A percentile compares a stretch with the other conserved stretches of the same genome.
These are phyloP conservation scores for Botia kubotai DNA, from an alignment of 2,797 vertebrate species.

Conservation along the genomic window DNA sequence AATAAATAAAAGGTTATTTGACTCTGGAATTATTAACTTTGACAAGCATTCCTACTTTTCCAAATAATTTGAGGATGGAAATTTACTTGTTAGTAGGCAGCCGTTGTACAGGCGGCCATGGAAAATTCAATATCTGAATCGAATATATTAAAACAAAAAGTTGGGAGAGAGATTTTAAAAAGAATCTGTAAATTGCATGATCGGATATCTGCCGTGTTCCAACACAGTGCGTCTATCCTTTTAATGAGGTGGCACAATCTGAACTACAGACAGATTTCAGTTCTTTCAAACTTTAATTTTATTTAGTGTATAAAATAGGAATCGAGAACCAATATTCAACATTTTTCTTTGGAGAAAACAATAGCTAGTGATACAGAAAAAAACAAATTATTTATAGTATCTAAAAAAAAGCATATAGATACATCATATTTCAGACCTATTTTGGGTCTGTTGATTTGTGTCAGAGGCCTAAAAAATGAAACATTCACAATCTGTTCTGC, in stretches of 20 bases:
- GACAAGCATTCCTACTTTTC: slow-evolving; percentile 39
- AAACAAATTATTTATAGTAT: not conserved
- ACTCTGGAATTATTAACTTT: slow-evolving; percentile 44
- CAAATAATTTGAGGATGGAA: slow-evolving; percentile 36
- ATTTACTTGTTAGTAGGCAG: slow-evolving; percentile 22
- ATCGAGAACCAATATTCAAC: not conserved
- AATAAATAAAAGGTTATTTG: slow-evolving; percentile 45
- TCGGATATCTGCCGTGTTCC: slow-evolving; percentile 1
- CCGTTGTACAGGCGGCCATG: not conserved
- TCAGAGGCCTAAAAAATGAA: slow-evolving; percentile 20
- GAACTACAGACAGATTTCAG: not conserved
- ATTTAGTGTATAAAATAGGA: not conserved
- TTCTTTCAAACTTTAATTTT: not conserved
- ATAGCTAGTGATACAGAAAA: not conserved
- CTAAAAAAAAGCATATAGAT: slow-evolving; percentile 25
- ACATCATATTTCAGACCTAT: slow-evolving; percentile 33
- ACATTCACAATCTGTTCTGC: slow-evolving; percentile 20
- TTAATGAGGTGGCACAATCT: slow-evolving; percentile 5
- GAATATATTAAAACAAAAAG: slow-evolving; percentile 17
- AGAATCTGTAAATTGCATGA: not conserved
- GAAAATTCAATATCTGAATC: slow-evolving; percentile 3
- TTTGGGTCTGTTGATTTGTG: slow-evolving; percentile 35
- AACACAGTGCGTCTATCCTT: not conserved
- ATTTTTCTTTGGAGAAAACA: slow-evolving; percentile 15
- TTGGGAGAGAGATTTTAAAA: not conserved